Base-by-base conservation (phyloP, 2,797 vertebrate species). In the Bothrops alternatus region DNA sequence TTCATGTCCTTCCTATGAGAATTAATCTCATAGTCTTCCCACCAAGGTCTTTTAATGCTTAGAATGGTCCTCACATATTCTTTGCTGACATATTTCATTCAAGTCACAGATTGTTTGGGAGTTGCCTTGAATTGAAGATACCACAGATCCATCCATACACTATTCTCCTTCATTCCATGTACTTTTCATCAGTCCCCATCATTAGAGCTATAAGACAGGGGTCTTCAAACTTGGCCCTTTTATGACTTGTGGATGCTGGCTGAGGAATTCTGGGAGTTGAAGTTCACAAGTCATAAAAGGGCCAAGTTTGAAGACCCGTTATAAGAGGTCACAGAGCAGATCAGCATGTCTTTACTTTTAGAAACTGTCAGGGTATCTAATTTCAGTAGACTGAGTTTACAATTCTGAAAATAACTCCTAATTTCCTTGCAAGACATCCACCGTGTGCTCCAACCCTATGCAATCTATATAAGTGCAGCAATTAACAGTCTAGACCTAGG, bases 301-400 rank as follows among this genome's bases (percentile, higher is more conserved):
- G 47, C 47, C 47, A 50, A 50, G 47, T 50, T 50, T 50, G 47
- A 50, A 50, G 47, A 50, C 47, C 47, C 47, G 6, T 50, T 95
- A 47, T 93, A 95, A 50, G 90, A 95, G 93, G 55, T 91, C 91
- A 91, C 96, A 96, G 93, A 96, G 95, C 95, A 96, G 14, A 86
- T 91, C 69, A 65, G 73, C 89, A 89, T 88, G 92, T 93, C 88
- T 96, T 90, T 91, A 95, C 93, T 95, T 95, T 94, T 90, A 88
- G 89, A 86, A 69, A 57, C 11, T 88, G 87, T 94, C 92, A 89
- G 0, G 0, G 85, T 90, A 73, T 96, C 94, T 90, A 57, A 94
- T 97, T 96, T 95, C 96, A 91, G 65, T 89, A 69, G 63, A 47
- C 89, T 93, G 94, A 57, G 94, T 94, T 94, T 60, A 93, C 58